These are phyloP conservation scores for Drosophila pectinifera DNA, from an alignment of 1,140 invertebrate genomes.

Conservation along the genomic window DNA sequence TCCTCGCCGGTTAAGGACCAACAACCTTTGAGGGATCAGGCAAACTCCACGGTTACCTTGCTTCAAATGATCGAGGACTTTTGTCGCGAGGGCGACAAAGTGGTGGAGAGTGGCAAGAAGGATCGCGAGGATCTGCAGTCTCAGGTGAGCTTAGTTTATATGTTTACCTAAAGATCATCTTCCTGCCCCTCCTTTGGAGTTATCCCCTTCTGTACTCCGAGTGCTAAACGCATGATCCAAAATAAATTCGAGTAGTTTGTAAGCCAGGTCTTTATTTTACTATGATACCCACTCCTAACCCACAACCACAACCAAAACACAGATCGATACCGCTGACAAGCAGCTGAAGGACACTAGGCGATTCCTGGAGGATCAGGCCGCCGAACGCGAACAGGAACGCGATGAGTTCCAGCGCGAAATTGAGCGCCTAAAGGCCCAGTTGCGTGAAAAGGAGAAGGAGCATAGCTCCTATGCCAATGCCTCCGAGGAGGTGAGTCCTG, in stretches of 20 bases:
- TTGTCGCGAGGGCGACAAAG: conserved; percentile 87
- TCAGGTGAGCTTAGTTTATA: conserved; percentile 86
- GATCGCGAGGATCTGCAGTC: conserved; percentile 90
- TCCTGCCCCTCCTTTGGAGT: conserved; percentile 1
- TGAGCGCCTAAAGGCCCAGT: conserved; percentile 87
- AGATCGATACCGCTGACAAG: conserved; percentile 93
- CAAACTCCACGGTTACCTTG: conserved; percentile 85
- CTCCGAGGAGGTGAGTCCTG: conserved; percentile 86
- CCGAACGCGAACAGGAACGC: conserved; percentile 91
- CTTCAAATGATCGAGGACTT: conserved; percentile 88
- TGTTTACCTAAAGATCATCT: not conserved
- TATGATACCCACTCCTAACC: conserved; percentile 32
- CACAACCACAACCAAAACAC: conserved; percentile 43
- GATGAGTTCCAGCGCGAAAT: conserved; percentile 90
- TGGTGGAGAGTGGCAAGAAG: conserved; percentile 87
- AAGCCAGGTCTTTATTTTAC: conserved; percentile 42
- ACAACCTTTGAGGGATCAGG: conserved; percentile 67
- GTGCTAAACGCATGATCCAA: conserved; percentile 67
- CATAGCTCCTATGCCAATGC: conserved; percentile 86
- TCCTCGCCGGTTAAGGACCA: conserved; percentile 68
- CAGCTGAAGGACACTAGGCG: conserved; percentile 89
- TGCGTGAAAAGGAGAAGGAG: conserved; percentile 88
- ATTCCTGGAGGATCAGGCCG: conserved; percentile 92
- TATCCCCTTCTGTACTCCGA: conserved; percentile 10
- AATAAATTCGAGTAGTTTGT: conserved; percentile 45